These are phyloP conservation scores for Ectropis crepuscularia DNA, from an alignment of 2,888 invertebrate species.

Conservation along the genomic window DNA sequence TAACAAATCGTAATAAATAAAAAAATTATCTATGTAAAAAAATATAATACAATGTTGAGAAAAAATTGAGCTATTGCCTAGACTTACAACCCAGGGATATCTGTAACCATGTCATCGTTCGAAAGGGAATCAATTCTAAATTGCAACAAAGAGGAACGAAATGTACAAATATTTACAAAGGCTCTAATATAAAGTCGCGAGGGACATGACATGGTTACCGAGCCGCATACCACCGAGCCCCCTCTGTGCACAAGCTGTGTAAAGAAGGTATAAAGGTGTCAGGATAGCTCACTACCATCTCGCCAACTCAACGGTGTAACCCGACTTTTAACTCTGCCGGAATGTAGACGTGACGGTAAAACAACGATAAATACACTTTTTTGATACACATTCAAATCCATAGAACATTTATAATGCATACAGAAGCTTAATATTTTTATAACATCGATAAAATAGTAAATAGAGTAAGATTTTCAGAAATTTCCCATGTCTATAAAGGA, in stretches of 20 bases:
- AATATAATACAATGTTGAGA: constrained; percentile 50
- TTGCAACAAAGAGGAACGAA: constrained; percentile 53
- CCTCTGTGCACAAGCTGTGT: constrained; percentile 76
- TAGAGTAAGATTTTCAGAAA: constrained; percentile 60
- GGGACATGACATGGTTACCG: constrained; percentile 75
- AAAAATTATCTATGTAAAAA: constrained; percentile 65
- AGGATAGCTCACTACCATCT: constrained; percentile 64
- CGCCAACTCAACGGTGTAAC: constrained; percentile 29
- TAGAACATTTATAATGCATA: constrained; percentile 53
- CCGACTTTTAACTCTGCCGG: constrained; percentile 36
- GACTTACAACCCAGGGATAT: constrained; percentile 81
- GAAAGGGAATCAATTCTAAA: constrained; percentile 45
- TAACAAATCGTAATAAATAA: constrained; percentile 72
- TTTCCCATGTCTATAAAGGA: constrained; percentile 83
- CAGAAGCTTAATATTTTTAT: constrained; percentile 58
- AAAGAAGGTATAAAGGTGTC: constrained; percentile 64
- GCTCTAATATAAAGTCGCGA: constrained; percentile 49
- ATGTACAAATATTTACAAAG: constrained; percentile 70
- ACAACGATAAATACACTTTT: constrained; percentile 43
- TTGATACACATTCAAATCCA: constrained; percentile 49
- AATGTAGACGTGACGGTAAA: constrained; percentile 42
- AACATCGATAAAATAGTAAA: constrained; percentile 41
- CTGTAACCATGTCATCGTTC: constrained; percentile 76
- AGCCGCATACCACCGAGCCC: constrained; percentile 79
- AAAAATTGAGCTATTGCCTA: constrained; percentile 80